Conservation (phyloP, 2,797 vertebrate species). For the Hemitrygon akajei region DNA sequence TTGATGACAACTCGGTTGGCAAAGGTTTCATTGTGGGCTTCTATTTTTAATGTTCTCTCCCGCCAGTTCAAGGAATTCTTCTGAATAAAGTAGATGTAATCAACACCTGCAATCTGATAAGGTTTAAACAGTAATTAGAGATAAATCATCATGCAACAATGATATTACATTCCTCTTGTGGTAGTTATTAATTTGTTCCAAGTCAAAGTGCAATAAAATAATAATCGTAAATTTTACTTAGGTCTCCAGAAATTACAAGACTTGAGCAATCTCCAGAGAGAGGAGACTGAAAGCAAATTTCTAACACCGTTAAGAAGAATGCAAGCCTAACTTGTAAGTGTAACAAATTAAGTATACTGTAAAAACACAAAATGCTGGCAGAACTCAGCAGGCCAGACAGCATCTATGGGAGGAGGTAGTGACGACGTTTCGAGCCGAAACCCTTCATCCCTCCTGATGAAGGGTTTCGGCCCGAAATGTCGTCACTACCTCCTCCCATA, state of each 20-base stretch:
- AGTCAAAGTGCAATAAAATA: background rate
- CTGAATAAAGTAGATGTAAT: constrained; percentile 94
- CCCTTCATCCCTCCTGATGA: too few relatives aligned
- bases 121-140: constrained; percentile 16
- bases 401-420: too few relatives aligned
- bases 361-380: too few relatives aligned
- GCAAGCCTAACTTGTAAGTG: too few relatives aligned
- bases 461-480: too few relatives aligned
- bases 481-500: too few relatives aligned
- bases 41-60: constrained; percentile 89
- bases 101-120: constrained; percentile 85
- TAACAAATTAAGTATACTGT: background rate
- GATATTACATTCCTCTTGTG: background rate
- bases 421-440: too few relatives aligned
- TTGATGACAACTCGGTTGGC: constrained; percentile 87
- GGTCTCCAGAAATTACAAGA: background rate
- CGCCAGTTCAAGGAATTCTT: constrained; percentile 83
- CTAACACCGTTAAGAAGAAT: background rate
- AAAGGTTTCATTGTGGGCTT: constrained; percentile 93
- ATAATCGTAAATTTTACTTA: background rate
- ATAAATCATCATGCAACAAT: background rate
- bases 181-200: background rate
- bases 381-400: too few relatives aligned
- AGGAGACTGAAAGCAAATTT: background rate
- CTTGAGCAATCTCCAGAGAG: background rate